Percentiles rank a stretch among this genome's conserved stretches.
phyloP scores from a whole-genome alignment of 53 echinoderm and acorn worm genomes.

The Crossaster papposus region DNA sequence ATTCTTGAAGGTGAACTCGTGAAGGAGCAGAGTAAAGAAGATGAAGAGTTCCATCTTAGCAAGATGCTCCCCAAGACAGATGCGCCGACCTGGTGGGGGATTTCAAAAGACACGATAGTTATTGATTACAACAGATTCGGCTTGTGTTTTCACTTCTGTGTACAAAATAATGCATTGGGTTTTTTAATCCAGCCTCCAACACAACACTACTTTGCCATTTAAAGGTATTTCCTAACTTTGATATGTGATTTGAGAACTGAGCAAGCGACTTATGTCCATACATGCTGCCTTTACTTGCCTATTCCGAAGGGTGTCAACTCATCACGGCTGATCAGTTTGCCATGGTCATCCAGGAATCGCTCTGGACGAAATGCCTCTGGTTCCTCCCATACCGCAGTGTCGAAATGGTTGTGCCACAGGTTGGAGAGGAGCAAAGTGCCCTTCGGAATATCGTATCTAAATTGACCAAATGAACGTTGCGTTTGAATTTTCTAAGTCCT shows the following conservation, averaged over 20 bases:
- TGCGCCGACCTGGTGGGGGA: constrained; percentile 5
- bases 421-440: constrained; percentile 52
- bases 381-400: constrained; percentile 37
- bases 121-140: background rate
- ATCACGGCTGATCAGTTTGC: background rate
- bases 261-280: background rate
- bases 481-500: background rate
- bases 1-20: constrained; percentile 45
- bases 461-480: background rate
- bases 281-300: background rate
- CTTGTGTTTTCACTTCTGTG: background rate
- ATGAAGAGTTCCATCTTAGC: constrained; percentile 54
- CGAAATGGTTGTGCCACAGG: constrained; percentile 50
- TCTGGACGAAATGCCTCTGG: constrained; percentile 48
- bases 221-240: too few species aligned
- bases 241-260: background rate
- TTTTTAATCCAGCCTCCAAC: background rate
- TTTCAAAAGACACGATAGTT: background rate
- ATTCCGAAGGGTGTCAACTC: constrained; percentile 46
- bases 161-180: too few species aligned
- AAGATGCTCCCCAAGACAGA: constrained; percentile 50
- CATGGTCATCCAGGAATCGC: constrained; percentile 53
- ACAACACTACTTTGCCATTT: too few species aligned
- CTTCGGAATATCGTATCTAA: constrained; percentile 42
- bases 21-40: constrained; percentile 41